Evolutionary conservation across 2,113 vertebrate species (phyloP), one percentile per base, ranked within the genome.

Genomic region (Morone chrysops): DNA sequence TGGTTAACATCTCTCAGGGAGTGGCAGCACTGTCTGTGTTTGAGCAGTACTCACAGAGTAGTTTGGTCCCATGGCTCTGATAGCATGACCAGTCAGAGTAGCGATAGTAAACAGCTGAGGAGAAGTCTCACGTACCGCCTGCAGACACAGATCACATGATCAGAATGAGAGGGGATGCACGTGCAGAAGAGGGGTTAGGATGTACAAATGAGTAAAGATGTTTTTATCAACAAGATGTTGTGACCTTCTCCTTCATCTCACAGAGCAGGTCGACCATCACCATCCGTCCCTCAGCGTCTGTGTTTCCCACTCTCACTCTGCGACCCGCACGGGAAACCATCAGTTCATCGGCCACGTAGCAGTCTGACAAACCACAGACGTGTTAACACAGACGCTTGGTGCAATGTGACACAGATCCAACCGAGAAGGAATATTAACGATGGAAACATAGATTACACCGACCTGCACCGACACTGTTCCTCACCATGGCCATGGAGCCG

Each of bases 401-500:
- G 14, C 16, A 31, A 31, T 54, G 14, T 11, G 56, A 22, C 38
- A 75, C 45, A 70, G 50, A 65, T 36, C 31, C 1, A 5, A 31
- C 18, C 16, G 17, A 62, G n/a, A 43, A n/a, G 43, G 1, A 31
- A n/a, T 4, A 31, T 12, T 8, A 54, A 43, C 4, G 16, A 67
- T 8, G 10, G 7, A 20, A 8, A 75, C 6, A 2, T 10, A 1
- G 2, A n/a, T 59, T 1, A n/a, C 38, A 90, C 94, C 67, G 53
- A 96, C 96, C 96, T 92, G 96, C 85, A 3, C 96, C 96, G 14
- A 96, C 96, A 0, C 96, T 96, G 94, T 96, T 96, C 87, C 96
- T 94, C 89, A 96, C 95, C 96, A 96, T 96, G 18, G 95, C 92
- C 96, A 96, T 94, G 40, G 94, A 43, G 31, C 96, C 96, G 2